phyloP scores from a whole-genome alignment of 2,797 vertebrate genomes.

The Oceanodroma leucorhoa region DNA sequence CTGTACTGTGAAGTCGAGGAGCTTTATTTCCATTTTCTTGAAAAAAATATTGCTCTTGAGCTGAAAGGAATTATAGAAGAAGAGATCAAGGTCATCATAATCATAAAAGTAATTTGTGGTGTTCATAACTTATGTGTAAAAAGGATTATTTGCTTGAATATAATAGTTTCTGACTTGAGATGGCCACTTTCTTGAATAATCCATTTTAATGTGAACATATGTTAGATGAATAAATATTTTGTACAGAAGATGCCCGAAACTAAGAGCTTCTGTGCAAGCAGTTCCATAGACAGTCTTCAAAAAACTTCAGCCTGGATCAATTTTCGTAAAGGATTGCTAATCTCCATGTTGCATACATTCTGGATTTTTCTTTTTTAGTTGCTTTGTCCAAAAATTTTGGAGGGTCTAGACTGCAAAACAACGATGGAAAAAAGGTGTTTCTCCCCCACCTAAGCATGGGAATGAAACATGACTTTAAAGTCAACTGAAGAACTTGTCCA shows the following conservation, averaged over 20 bases:
- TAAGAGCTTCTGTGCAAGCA: not conserved
- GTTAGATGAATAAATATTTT: not conserved
- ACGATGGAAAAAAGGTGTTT: fast-evolving
- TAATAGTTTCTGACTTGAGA: not conserved
- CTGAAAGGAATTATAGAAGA: not conserved
- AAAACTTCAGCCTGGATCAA: not conserved
- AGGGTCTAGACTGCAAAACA: not conserved
- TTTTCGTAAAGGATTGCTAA: not conserved
- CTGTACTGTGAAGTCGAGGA: not conserved
- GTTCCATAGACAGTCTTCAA: not conserved
- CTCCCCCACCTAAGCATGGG: fast-evolving
- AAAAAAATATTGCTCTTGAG: not conserved
- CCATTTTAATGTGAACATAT: not conserved
- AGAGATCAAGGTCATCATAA: not conserved
- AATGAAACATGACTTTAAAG: not conserved
- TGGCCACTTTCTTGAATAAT: not conserved
- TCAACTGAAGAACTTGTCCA: not conserved
- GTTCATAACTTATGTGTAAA: not conserved
- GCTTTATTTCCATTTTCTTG: not conserved
- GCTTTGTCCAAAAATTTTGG: not conserved
- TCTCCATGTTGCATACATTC: not conserved
- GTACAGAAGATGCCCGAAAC: not conserved
- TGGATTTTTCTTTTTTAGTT: not conserved
- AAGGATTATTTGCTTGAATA: not conserved
- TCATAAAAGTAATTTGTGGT: not conserved